Evolutionary conservation across 2,797 vertebrate genomes (phyloP), one percentile per base, ranked within the genome.

Genomic region (Dicrostonyx torquatus): DNA sequence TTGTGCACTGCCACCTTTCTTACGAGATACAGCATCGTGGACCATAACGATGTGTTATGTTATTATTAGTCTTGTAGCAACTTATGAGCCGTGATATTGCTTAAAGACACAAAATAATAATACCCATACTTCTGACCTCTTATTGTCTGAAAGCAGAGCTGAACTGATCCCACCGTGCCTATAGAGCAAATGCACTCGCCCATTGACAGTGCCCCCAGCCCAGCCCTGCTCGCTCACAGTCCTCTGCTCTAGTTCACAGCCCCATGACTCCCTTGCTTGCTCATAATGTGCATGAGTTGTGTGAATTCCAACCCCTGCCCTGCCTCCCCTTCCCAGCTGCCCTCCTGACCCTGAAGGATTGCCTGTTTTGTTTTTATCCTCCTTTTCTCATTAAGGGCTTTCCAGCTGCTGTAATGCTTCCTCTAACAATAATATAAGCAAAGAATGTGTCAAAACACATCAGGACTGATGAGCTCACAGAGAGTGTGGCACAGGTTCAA

Each of bases 361-460:
- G 53, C 66, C 70, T 87, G 5, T n/a, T 83, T 83, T 90, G 55
- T n/a, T 85, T 84, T 14, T 17, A 62, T 53, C 82, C 68, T 93
- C 87, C 75, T 26, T 89, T 95, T 86, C 94, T 93, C 68, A 85
- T 75, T 73, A 66, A 70, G 55, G 66, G 13, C 64, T 89, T 95
- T 87, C 58, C 17, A 87, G 89, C 9, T 60, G 64, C 40, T 37
- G 8, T 22, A 22, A 88, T 11, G 50, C 76, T 91, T 85, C 91
- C 60, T 62, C 88, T 88, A 94, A 84, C 58, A 86, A 84, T 62
- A 91, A 95, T n/a, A 91, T 34, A 85, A 84, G 48, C 78, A 34
- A 48, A 78, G 20, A 87, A 60, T 3, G 62, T 87, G 76, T 37
- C 3, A 0, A 60, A 93, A 82, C 82, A 85, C 62, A 50, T n/a